Evolutionary conservation across 2,113 vertebrate genomes (phyloP).

Genomic region (Dendropsophus ebraccatus): DNA sequence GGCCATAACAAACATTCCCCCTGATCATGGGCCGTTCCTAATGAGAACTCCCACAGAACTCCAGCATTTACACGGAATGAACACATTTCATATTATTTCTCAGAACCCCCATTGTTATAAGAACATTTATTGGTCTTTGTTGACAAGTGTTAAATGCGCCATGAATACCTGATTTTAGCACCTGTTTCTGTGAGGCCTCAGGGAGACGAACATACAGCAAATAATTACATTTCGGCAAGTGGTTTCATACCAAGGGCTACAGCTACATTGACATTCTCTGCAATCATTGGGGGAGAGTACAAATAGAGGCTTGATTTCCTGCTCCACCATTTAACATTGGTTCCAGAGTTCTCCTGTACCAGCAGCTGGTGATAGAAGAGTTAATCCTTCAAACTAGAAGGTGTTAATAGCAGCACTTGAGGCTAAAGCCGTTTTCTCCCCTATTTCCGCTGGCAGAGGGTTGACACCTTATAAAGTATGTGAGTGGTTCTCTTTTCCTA

Average conservation of each 20-base stretch:
- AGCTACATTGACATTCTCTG: neutral
- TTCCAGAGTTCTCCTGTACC: neutral
- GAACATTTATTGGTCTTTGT: neutral
- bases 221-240: neutral
- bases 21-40: neutral
- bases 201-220: neutral
- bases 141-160: neutral
- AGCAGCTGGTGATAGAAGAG: neutral
- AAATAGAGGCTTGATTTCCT: neutral
- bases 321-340: neutral
- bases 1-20: too few relatives aligned
- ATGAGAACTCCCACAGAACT: too few relatives aligned
- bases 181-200: neutral
- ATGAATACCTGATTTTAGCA: neutral
- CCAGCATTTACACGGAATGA: neutral
- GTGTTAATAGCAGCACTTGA: constrained; percentile 30
- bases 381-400: constrained; percentile 20
- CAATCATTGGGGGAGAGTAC: neutral
- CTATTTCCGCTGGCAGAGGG: constrained; percentile 30
- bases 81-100: neutral
- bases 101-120: neutral
- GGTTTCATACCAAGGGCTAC: neutral
- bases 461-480: constrained; percentile 34
- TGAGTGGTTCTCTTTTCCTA: neutral
- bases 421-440: neutral